Base-by-base conservation (phyloP, 1,140 invertebrate genomes). In the Drosophila tani region DNA sequence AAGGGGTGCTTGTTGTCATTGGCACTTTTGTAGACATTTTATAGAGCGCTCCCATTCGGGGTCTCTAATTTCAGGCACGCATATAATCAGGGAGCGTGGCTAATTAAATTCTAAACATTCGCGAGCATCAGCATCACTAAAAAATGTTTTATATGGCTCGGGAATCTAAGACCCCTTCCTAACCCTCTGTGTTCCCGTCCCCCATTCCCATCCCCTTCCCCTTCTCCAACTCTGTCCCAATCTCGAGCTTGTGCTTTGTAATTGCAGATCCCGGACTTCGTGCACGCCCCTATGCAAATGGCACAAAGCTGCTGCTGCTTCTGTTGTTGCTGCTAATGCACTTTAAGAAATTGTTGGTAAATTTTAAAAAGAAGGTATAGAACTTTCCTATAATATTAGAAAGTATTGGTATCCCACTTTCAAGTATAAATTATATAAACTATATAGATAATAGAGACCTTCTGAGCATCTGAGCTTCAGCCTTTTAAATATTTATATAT, bases 21-120 rank as follows among this genome's bases (percentile, higher is more conserved):
- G 24, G 59, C 55, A 64, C 55, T 74, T 74, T 41, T 43, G 47
- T 73, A 68, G 29, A 51, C 60, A 65, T 53, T 78, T 70, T 77
- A 77, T 77, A 15, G 75, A 15, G 75, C 43, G 29, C 57, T 24
- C 65, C 56, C 67, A 60, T 75, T 41, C 43, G 35, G 38, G 3
- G 51, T 35, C 79, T 75, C 41, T 83, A 78, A 83, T 87, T 86
- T 87, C 73, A 82, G 68, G 70, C 83, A 76, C 59, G 76, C 79
- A 84, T 88, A 84, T 88, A 88, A 90, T 84, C 85, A 73, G 75
- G 43, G 63, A 53, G 85, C 85, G 81, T 76, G 53, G 81, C 85
- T 91, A 91, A 91, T 91, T 91, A 91, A 91, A 91, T 91, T 91
- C 79, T 91, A 83, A 91, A 75, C 82, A 91, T 76, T 83, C 63